These are phyloP conservation scores for Lithophane ornitopus DNA, from an alignment of 2,888 invertebrate genomes.

Conservation along the genomic window DNA sequence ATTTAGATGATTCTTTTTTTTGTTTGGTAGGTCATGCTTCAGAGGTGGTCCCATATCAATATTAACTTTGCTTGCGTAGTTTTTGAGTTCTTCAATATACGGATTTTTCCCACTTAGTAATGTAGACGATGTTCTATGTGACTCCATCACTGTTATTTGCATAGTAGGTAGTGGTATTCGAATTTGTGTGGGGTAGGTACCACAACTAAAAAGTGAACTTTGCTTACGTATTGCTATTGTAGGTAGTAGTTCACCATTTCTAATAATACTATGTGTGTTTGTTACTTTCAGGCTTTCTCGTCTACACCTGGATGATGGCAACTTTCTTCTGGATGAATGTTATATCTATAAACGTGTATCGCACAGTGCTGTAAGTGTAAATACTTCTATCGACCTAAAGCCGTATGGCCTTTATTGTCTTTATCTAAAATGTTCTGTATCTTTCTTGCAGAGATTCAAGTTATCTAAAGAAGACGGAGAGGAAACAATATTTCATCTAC, in stretches of 20 bases:
- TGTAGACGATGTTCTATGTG: too few relatives aligned
- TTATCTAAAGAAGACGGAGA: slow-evolving; percentile 86
- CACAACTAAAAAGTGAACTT: too few relatives aligned
- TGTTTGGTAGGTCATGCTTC: too few relatives aligned
- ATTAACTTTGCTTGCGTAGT: too few relatives aligned
- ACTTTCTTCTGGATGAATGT: slow-evolving; percentile 94
- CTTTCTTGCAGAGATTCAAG: slow-evolving; percentile 78
- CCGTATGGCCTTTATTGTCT: background rate
- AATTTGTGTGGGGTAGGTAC: too few relatives aligned
- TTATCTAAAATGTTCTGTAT: background rate
- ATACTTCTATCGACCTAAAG: background rate
- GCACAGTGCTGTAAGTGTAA: slow-evolving; percentile 91
- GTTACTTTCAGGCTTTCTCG: slow-evolving; percentile 85
- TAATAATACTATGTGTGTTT: background rate
- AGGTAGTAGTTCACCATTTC: background rate
- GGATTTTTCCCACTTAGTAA: too few relatives aligned
- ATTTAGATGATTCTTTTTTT: too few relatives aligned
- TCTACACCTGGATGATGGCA: slow-evolving; percentile 92
- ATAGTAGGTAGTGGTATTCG: too few relatives aligned
- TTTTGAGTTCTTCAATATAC: too few relatives aligned
- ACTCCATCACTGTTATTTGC: too few relatives aligned
- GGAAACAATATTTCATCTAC: slow-evolving; percentile 89
- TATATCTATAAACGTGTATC: slow-evolving; percentile 92
- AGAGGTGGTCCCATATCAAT: too few relatives aligned
- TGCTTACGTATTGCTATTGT: background rate